Evolutionary conservation across 2,888 invertebrate genomes (phyloP), one percentile per base, ranked within the genome.

Genomic region (Cheilosia pagana): DNA sequence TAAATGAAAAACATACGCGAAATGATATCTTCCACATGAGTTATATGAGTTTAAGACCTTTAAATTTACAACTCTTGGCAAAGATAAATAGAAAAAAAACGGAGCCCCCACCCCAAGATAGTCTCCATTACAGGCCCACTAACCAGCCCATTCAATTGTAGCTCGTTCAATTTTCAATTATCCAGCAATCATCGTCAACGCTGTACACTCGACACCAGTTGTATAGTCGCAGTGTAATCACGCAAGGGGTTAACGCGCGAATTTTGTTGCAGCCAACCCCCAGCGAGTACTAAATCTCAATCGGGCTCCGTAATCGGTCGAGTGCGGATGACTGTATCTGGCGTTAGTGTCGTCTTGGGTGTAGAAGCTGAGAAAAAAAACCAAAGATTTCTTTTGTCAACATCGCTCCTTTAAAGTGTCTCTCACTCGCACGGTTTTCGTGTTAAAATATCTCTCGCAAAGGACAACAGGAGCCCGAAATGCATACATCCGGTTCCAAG

Each of bases 401-500:
- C 23, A 35, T 50, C 25, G 50, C 23, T 35, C 31, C 21, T 50
- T 63, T 23, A 50, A 50, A 63, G 8, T 23, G 48, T 31, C 19
- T 35, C 35, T 53, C 53, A 28, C n/a, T 53, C 41, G 25, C 28
- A 35, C 28, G 43, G 31, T 39, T 50, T 25, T 21, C 35, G 21
- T 67, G 60, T 62, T 50, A 25, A 55, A 75, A 57, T 41, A 28
- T 71, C 57, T 25, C 50, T 35, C 50, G 35, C 39, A 53, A 53
- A 83, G 68, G 77, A 74, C 62, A 83, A 67, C 71, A 77, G 53
- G 41, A 63, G 10, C 16, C 2, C 87, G 87, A 87, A 88, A 92
- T 92, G 92, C 91, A 92, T 88, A 89, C 91, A 72, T 88, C 91
- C 68, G 88, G 88, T 62, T 83, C 88, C 65, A 91, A 90, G 88